phyloP scores from a whole-genome alignment of 2,888 invertebrate species.

The Drosophila mulleri region DNA sequence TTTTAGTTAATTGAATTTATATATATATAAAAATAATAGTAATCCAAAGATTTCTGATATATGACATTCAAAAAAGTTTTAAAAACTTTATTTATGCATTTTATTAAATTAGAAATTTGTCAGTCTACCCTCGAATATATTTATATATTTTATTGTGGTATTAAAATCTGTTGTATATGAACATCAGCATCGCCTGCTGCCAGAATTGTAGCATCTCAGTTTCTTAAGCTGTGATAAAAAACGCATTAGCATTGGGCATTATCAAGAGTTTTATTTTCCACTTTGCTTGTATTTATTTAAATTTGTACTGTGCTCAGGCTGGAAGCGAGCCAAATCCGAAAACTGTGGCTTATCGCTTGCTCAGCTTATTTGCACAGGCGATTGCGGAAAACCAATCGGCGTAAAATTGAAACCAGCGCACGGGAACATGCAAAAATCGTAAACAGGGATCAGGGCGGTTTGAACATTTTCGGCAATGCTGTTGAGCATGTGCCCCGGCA shows the following conservation, averaged over 20 bases:
- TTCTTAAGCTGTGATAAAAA: conserved; percentile 38
- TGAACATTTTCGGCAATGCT: conserved; percentile 13
- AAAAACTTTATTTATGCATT: background rate
- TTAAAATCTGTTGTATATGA: background rate
- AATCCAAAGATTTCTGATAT: too few species aligned
- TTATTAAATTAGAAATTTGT: background rate
- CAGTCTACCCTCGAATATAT: background rate
- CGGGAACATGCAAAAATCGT: conserved; percentile 60
- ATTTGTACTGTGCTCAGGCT: conserved; percentile 55
- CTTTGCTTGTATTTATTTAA: conserved; percentile 81
- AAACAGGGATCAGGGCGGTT: conserved; percentile 54
- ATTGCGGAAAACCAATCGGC: conserved; percentile 85
- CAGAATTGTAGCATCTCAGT: conserved; percentile 6
- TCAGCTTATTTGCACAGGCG: conserved; percentile 85
- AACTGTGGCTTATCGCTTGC: conserved; percentile 80
- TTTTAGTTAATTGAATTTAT: too few species aligned
- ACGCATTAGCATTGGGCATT: conserved; percentile 51
- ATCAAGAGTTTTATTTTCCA: conserved; percentile 71
- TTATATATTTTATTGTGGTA: background rate
- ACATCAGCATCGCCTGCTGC: background rate
- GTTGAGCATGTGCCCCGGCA: conserved; percentile 62
- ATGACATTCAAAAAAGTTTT: too few species aligned
- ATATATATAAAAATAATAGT: too few species aligned
- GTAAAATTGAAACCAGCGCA: conserved; percentile 85
- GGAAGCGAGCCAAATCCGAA: conserved; percentile 46